A percentile compares a stretch with the other conserved stretches of the same genome.
Conservation (phyloP, 2,888 invertebrate genomes). For the Eustalomyia histrio region DNA sequence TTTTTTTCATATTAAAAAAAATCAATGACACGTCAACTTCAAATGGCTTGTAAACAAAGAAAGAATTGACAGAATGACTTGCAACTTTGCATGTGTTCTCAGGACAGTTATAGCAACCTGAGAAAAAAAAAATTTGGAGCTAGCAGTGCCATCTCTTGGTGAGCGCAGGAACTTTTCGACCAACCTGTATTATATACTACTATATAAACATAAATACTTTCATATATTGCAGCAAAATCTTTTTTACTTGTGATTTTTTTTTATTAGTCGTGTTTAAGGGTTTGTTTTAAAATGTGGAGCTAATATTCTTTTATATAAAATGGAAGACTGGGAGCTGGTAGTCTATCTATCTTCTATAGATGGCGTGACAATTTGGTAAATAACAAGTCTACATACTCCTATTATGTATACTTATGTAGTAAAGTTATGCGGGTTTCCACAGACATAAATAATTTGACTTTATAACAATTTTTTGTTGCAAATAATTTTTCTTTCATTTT, state of each 20-base stretch:
- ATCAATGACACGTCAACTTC: no score
- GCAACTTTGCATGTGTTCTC: no score
- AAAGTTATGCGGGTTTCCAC: conserved; percentile 17
- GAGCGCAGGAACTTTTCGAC: no score
- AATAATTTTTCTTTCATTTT: background rate
- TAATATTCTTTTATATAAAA: conserved; percentile 30
- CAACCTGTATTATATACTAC: no score
- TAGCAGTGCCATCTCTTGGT: no score
- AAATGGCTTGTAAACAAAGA: no score
- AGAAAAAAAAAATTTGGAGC: no score
- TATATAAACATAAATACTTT: no score
- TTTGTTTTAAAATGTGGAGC: conserved; percentile 37
- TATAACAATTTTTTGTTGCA: background rate
- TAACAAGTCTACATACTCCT: background rate
- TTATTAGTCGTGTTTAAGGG: conserved; percentile 17
- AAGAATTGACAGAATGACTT: no score
- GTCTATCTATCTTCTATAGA: background rate
- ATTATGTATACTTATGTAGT: background rate
- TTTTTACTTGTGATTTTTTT: background rate
- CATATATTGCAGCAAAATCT: conserved; percentile 26
- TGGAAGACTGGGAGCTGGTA: background rate
- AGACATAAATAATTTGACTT: conserved; percentile 12
- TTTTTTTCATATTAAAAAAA: no score
- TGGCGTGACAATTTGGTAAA: conserved; percentile 43
- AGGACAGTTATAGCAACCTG: no score